Conservation (phyloP, 2,797 vertebrate species). For the Acipenser ruthenus region DNA sequence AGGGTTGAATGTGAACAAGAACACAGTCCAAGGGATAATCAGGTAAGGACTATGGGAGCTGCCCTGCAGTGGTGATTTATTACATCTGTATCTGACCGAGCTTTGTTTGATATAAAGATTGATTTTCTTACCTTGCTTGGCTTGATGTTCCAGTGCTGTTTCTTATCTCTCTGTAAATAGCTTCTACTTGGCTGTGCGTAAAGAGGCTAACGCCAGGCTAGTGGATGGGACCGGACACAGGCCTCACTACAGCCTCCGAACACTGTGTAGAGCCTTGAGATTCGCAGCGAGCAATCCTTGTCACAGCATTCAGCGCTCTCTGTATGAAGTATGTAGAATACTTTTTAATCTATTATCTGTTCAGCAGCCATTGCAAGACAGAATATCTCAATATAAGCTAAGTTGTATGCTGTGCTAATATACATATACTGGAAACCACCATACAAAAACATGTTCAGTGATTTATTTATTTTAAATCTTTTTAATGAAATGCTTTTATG, state of each 20-base stretch:
- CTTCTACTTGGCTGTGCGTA: slow-evolving; percentile 81
- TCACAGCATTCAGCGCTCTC: slow-evolving; percentile 74
- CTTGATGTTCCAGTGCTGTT: neutral
- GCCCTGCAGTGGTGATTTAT: neutral
- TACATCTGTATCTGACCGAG: too few species aligned
- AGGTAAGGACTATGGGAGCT: slow-evolving; percentile 51
- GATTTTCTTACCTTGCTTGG: neutral
- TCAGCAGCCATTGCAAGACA: neutral
- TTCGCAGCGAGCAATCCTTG: slow-evolving; percentile 81
- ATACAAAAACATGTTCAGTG: too few species aligned
- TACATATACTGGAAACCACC: too few species aligned
- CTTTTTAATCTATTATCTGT: neutral
- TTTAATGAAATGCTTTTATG: too few species aligned
- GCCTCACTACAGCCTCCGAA: slow-evolving; percentile 90
- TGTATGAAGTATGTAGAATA: slow-evolving; percentile 78
- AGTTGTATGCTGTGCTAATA: too few species aligned
- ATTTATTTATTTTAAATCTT: too few species aligned
- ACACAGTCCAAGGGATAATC: slow-evolving; percentile 76
- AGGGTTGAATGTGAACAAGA: slow-evolving; percentile 70
- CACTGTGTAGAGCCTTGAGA: slow-evolving; percentile 83
- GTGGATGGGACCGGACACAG: slow-evolving; percentile 86
- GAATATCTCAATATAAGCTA: neutral
- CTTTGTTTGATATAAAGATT: too few species aligned
- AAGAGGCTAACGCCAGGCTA: slow-evolving; percentile 64
- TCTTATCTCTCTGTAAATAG: slow-evolving; percentile 40